Conservation (phyloP, 2,888 invertebrate species). For the Mesorhabditis belari region DNA sequence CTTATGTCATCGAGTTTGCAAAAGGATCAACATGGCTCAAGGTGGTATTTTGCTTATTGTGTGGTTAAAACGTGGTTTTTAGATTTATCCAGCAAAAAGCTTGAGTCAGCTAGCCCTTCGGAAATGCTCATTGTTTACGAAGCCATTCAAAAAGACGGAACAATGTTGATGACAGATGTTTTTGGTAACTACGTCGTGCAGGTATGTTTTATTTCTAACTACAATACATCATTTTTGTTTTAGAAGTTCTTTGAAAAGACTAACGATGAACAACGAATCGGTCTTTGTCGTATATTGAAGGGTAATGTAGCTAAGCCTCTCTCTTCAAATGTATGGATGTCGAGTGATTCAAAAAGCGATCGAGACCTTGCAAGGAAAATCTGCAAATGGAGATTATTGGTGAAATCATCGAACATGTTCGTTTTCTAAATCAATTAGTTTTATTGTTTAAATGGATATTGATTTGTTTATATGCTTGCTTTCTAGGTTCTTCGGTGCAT, state of each 20-base stretch:
- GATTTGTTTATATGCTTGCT: no score
- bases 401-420: constrained; percentile 81
- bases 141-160: constrained; percentile 87
- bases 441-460: neutral
- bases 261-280: constrained; percentile 89
- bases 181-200: constrained; percentile 98
- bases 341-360: constrained; percentile 98
- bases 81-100: constrained; percentile 97
- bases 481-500: constrained; percentile 74
- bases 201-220: neutral
- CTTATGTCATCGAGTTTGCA: constrained; percentile 97
- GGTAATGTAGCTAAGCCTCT: constrained; percentile 78
- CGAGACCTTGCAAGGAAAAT: constrained; percentile 60
- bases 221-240: neutral
- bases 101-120: constrained; percentile 85
- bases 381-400: constrained; percentile 79
- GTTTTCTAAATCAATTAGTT: neutral
- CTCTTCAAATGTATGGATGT: constrained; percentile 84
- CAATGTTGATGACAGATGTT: constrained; percentile 96
- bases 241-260: constrained; percentile 96
- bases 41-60: constrained; percentile 43
- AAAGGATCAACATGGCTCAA: constrained; percentile 96
- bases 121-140: constrained; percentile 97
- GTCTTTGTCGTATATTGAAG: constrained; percentile 59
- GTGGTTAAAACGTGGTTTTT: constrained; percentile 5